Evolutionary conservation across 2,113 vertebrate species (phyloP).

Genomic region (Spilogale gracilis): DNA sequence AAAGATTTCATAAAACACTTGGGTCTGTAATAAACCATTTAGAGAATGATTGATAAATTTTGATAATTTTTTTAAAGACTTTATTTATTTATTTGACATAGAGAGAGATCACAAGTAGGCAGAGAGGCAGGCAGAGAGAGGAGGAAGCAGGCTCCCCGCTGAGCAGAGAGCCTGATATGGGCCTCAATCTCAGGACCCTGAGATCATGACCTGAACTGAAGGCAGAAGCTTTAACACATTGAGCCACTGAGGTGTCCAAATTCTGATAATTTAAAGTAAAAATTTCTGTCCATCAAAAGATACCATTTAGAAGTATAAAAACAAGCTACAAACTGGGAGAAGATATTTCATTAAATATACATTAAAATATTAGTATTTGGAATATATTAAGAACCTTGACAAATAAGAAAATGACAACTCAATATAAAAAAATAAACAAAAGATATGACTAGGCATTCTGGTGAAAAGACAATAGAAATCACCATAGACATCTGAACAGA

Average conservation of each 20-base stretch:
- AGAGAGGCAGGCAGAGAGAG: too few species aligned
- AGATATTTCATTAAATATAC: neutral
- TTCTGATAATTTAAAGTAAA: slow-evolving; percentile 21
- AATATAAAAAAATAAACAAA: neutral
- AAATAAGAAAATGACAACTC: slow-evolving; percentile 3
- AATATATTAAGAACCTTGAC: neutral
- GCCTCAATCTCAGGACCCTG: too few species aligned
- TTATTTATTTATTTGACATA: too few species aligned
- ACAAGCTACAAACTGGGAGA: neutral
- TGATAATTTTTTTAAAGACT: neutral
- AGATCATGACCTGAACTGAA: too few species aligned
- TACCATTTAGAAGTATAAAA: neutral
- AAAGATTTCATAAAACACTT: neutral
- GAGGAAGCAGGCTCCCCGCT: too few species aligned
- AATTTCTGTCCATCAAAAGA: neutral
- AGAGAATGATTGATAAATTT: neutral
- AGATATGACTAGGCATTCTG: neutral
- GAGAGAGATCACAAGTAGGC: too few species aligned
- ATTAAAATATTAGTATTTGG: slow-evolving; percentile 27
- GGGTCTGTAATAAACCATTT: neutral
- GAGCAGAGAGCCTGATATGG: too few species aligned
- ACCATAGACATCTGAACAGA: neutral
- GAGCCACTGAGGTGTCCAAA: neutral
- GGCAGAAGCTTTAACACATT: too few species aligned
- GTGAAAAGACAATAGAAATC: neutral